A percentile compares a stretch with the other conserved stretches of the same genome.
These are phyloP conservation scores for rat (Rattus norvegicus) DNA, from an alignment of 2,113 vertebrate genomes.

Conservation along the genomic window DNA sequence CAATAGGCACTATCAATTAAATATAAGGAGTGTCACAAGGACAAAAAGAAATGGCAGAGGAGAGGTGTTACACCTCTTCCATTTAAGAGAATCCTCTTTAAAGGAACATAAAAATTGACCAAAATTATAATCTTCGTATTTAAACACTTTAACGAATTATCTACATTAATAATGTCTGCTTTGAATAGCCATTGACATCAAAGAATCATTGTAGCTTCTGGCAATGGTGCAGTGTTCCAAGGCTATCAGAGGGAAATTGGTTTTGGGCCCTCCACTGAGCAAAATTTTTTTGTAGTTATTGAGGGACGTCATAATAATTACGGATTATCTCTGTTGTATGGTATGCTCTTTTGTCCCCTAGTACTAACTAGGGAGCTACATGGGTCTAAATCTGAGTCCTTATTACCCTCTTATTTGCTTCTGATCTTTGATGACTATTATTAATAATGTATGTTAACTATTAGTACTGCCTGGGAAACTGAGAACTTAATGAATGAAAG, in stretches of 20 bases:
- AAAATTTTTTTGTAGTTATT: not conserved
- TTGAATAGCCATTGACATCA: not conserved
- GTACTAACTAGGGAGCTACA: not conserved
- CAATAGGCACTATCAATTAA: not conserved
- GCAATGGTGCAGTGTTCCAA: not conserved
- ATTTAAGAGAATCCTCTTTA: not conserved
- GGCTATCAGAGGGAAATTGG: not conserved
- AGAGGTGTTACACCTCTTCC: not conserved
- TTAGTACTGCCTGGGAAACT: not conserved
- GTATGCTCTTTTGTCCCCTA: not conserved
- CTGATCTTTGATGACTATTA: constrained; percentile 23
- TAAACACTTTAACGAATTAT: not conserved
- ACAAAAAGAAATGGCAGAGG: not conserved
- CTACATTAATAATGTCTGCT: not conserved
- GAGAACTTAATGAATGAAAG: not conserved
- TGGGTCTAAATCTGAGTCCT: constrained; percentile 9
- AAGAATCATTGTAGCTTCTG: not conserved
- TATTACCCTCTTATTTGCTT: not conserved
- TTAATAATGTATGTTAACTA: constrained; percentile 38
- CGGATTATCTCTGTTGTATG: not conserved
- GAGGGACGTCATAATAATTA: not conserved
- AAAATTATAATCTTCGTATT: not conserved
- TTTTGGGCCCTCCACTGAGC: not conserved
- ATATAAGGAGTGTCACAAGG: not conserved
- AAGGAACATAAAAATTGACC: not conserved